These are phyloP conservation scores for Brachionus calyciflorus DNA, from an alignment of 1,140 invertebrate species.

Conservation along the genomic window DNA sequence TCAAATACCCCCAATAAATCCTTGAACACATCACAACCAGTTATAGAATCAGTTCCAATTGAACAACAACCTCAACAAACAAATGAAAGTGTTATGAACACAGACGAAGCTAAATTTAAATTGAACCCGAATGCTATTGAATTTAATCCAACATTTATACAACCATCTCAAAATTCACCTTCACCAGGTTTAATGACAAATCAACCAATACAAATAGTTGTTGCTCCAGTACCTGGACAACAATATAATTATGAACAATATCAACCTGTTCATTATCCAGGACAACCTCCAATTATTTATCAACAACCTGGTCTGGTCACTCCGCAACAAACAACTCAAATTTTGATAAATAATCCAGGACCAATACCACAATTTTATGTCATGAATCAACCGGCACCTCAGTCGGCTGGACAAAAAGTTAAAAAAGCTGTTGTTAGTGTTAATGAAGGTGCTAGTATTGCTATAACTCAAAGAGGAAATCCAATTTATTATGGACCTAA, in stretches of 20 bases:
- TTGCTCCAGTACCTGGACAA: neutral
- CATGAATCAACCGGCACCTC: neutral
- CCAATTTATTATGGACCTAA: neutral
- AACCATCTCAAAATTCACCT: neutral
- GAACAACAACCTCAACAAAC: neutral
- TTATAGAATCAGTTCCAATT: neutral
- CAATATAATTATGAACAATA: neutral
- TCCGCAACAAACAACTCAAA: conserved; percentile 13
- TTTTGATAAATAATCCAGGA: neutral
- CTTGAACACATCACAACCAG: neutral
- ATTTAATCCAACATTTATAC: conserved; percentile 2
- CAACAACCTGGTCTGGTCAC: neutral
- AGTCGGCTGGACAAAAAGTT: neutral
- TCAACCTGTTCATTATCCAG: neutral
- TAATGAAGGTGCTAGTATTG: neutral
- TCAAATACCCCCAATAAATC: conserved; percentile 9
- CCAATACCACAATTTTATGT: neutral
- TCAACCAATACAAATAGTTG: conserved; percentile 15
- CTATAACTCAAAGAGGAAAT: neutral
- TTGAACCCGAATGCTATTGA: neutral
- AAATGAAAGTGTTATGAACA: too few species aligned
- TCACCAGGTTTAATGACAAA: neutral
- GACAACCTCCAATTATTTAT: neutral
- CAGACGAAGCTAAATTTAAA: neutral
- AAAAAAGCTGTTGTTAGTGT: neutral